phyloP scores from a whole-genome alignment of 2,113 vertebrate genomes.

The Gallinago media region DNA sequence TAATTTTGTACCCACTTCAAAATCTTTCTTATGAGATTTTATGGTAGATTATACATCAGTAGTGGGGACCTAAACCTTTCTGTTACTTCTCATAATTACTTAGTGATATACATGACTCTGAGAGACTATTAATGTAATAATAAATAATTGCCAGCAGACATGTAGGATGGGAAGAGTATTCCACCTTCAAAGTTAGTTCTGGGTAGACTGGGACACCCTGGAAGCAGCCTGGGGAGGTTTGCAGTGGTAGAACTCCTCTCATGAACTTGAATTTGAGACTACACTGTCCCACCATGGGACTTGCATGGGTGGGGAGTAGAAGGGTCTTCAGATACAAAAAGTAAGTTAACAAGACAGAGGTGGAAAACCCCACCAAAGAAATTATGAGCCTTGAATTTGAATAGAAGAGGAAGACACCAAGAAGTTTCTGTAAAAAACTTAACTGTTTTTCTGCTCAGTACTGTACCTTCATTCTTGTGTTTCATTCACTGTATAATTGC shows the following conservation, averaged over 20 bases:
- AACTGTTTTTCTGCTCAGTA: not conserved
- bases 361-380: not conserved
- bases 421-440: not conserved
- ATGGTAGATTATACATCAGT: not conserved
- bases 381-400: not conserved
- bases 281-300: not conserved
- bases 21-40: not conserved
- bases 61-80: not conserved
- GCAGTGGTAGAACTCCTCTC: not conserved
- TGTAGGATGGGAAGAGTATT: not conserved
- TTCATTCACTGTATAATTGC: not conserved
- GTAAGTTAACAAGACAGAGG: not conserved
- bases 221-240: not conserved
- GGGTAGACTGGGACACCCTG: not conserved
- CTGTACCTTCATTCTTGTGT: not conserved
- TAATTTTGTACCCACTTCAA: not conserved
- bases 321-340: not conserved
- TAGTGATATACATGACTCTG: not conserved
- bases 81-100: not conserved
- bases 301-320: not conserved
- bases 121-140: not conserved
- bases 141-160: not conserved
- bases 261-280: not conserved
- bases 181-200: not conserved
- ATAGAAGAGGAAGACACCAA: not conserved